Conservation (phyloP, 2,888 invertebrate species). For the Pycnomerus fuliginosus region DNA sequence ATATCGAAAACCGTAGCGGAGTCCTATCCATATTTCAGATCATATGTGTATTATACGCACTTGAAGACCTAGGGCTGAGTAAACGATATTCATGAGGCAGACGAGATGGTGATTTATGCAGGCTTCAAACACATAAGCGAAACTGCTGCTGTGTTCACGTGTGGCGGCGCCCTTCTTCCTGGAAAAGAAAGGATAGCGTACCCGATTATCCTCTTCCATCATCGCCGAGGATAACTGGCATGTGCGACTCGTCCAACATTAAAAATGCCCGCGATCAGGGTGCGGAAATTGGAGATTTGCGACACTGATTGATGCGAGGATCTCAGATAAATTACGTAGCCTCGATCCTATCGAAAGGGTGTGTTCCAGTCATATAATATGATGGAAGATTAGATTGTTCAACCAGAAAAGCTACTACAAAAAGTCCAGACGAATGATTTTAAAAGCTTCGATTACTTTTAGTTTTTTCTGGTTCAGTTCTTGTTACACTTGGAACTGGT, state of each 20-base stretch:
- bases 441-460: too few species aligned
- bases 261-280: slow-evolving; percentile 25
- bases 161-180: slow-evolving; percentile 4
- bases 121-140: slow-evolving; percentile 19
- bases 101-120: slow-evolving; percentile 38
- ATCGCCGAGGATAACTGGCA: slow-evolving; percentile 6
- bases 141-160: too few species aligned
- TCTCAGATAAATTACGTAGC: slow-evolving; percentile 10
- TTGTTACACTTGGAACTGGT: too few species aligned
- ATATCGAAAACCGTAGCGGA: slow-evolving; percentile 31
- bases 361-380: too few species aligned
- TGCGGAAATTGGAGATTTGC: slow-evolving; percentile 36
- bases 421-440: too few species aligned
- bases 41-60: slow-evolving; percentile 43
- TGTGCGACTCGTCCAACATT: slow-evolving; percentile 21
- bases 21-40: slow-evolving; percentile 43
- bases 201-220: slow-evolving; percentile 7
- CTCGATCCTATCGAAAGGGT: neutral
- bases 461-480: too few species aligned
- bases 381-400: too few species aligned
- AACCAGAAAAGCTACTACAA: too few species aligned
- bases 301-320: slow-evolving; percentile 37
- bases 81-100: slow-evolving; percentile 38
- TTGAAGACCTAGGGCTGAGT: slow-evolving; percentile 33
- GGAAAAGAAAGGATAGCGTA: slow-evolving; percentile 3